These are phyloP conservation scores for Alectoris magna DNA, from an alignment of 2,797 vertebrate genomes.

Conservation along the genomic window DNA sequence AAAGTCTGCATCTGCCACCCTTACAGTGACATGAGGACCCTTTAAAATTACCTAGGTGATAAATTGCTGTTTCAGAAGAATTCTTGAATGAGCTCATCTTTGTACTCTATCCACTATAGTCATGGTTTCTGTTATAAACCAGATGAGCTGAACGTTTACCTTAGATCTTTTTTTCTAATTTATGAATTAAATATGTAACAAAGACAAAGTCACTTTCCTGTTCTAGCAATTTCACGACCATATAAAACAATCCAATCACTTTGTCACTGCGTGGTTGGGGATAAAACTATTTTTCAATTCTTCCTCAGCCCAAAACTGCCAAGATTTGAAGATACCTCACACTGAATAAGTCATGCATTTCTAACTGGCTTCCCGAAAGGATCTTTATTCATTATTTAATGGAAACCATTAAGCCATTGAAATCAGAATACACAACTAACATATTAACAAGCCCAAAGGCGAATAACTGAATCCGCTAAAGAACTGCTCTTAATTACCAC, in stretches of 20 bases:
- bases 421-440: neutral
- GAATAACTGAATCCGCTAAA: neutral
- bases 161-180: conserved; percentile 48
- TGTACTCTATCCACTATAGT: conserved; percentile 21
- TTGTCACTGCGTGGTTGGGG: conserved; percentile 52
- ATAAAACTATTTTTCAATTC: conserved; percentile 62
- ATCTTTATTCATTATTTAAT: conserved; percentile 64
- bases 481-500: conserved; percentile 26
- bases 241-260: conserved; percentile 43
- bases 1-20: neutral
- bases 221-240: conserved; percentile 1
- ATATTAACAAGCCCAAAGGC: neutral
- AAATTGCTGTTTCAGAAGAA: conserved; percentile 33
- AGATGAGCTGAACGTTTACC: conserved; percentile 32
- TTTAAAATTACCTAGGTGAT: conserved; percentile 46
- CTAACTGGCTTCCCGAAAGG: conserved; percentile 51
- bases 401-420: conserved; percentile 47
- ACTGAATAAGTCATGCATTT: conserved; percentile 69
- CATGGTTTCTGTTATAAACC: conserved; percentile 54
- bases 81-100: conserved; percentile 50
- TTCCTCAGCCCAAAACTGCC: conserved; percentile 47
- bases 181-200: conserved; percentile 35
- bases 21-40: neutral
- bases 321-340: conserved; percentile 52
- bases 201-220: conserved; percentile 27